These are phyloP conservation scores for Geotrypetes seraphini DNA, from an alignment of 2,797 vertebrate species.

Conservation along the genomic window DNA sequence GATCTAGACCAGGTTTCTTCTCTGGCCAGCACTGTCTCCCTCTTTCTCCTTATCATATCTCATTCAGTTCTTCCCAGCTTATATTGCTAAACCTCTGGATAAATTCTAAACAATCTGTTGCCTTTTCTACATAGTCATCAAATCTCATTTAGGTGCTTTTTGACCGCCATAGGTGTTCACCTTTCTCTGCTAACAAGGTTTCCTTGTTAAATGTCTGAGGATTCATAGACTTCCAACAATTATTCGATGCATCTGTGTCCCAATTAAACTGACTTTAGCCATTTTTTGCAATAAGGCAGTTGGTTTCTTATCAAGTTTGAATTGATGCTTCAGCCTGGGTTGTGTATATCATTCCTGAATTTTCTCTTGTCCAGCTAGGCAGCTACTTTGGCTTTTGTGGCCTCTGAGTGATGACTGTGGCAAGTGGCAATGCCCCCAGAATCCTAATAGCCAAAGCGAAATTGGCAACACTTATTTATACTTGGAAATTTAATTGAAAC, in stretches of 20 bases:
- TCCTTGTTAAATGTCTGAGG: accelerated
- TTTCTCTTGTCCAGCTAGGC: conserved; percentile 37
- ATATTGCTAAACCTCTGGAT: too few relatives aligned
- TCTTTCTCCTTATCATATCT: too few relatives aligned
- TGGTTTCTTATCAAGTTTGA: conserved; percentile 27
- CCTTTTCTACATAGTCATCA: too few relatives aligned
- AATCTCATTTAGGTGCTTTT: too few relatives aligned
- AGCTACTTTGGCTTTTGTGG: conserved; percentile 33
- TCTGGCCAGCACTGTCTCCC: accelerated
- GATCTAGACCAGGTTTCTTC: too few relatives aligned
- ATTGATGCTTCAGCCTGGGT: conserved; percentile 35
- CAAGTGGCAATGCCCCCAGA: conserved; percentile 40
- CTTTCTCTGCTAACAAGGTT: background rate
- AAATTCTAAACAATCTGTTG: too few relatives aligned
- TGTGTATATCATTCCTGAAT: conserved; percentile 44
- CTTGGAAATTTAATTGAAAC: conserved; percentile 8
- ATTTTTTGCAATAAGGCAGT: background rate
- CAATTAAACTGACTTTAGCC: background rate
- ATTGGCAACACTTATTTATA: conserved; percentile 15
- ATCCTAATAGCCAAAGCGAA: conserved; percentile 37
- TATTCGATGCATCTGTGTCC: background rate
- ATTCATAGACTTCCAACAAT: background rate
- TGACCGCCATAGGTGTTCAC: too few relatives aligned
- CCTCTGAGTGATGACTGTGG: conserved; percentile 47
- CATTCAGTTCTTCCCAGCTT: too few relatives aligned